Evolutionary conservation across 2,113 vertebrate species (phyloP).

Genomic region (Amazona vittata): DNA sequence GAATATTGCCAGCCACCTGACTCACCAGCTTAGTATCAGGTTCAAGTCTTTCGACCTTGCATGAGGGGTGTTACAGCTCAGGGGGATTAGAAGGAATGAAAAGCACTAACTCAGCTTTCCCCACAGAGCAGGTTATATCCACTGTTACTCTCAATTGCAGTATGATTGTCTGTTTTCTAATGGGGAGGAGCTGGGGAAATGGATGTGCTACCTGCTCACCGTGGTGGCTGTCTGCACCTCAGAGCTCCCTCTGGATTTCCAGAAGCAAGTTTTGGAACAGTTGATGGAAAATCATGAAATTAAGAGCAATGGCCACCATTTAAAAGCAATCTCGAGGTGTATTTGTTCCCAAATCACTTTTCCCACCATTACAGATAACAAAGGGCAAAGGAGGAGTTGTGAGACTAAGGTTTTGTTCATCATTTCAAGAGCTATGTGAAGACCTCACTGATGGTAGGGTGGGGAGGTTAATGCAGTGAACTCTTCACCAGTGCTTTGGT

Average conservation of each 20-base stretch:
- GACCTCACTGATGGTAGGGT: fast-evolving
- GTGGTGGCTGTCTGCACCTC: conserved; percentile 44
- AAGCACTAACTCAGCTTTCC: conserved; percentile 20
- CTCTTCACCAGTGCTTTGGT: no score
- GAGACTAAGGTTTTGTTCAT: not conserved
- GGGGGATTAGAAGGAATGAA: conserved; percentile 20
- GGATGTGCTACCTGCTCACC: not conserved
- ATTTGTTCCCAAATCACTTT: not conserved
- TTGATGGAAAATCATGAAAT: conserved; percentile 54
- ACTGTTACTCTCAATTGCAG: not conserved
- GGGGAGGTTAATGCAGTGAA: not conserved
- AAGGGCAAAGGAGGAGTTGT: not conserved
- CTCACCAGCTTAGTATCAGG: not conserved
- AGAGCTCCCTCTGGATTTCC: conserved; percentile 48
- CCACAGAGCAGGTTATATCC: not conserved
- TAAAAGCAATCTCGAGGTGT: not conserved
- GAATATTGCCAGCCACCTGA: not conserved
- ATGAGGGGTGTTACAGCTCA: not conserved
- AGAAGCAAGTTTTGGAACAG: conserved; percentile 60
- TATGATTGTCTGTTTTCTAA: conserved; percentile 3
- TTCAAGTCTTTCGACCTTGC: not conserved
- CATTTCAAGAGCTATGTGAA: not conserved
- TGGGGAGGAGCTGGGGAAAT: not conserved
- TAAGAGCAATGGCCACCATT: not conserved
- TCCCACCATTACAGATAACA: not conserved